Base-by-base conservation (phyloP, 1,140 invertebrate species). In the Holotrichia oblita region DNA sequence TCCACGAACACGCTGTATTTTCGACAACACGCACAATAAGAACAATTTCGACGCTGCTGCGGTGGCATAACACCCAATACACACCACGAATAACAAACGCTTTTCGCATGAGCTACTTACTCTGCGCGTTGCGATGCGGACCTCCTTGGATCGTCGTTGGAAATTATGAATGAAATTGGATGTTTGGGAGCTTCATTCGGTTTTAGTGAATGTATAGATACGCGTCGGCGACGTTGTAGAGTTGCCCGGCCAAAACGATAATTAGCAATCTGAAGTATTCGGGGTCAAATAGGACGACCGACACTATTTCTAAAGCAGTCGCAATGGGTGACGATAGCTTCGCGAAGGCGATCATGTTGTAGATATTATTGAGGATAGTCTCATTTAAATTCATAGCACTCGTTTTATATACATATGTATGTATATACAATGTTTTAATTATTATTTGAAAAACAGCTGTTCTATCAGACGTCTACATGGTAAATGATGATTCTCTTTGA, bases 231-330 rank as follows among this genome's bases (percentile, higher is more conserved):
- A n/a, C n/a, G n/a, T n/a, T n/a, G n/a, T n/a, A n/a, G n/a, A n/a
- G n/a, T n/a, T 24, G 61, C 12, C n/a, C 44, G 44, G 61, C 20
- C 61, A 22, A n/a, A 27, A 64, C 61, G 61, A 64, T 64, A 64
- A 64, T 64, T 64, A 64, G 17, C 61, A 64, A 64, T 20, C 44
- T 48, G 44, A 48, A 48, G 44, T 48, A 27, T 48, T 27, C 61
- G 61, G 61, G 61, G 61, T 64, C 61, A 64, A 64, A 64, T 64
- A 64, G 61, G 61, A 64, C 61, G 61, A 6, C 24, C 17, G 24
- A 64, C 24, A 64, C 61, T 64, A 64, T 64, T 64, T 64, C 61
- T 64, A 64, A 64, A 22, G 17, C 61, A 64, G 61, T 6, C 61
- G 17, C n/a, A 64, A 64, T 64, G 61, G 17, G 10, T 27, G 61